A percentile compares a stretch with the other conserved stretches of the same genome.
Conservation (phyloP, 2,797 vertebrate genomes). For the Bovichtus variegatus region DNA sequence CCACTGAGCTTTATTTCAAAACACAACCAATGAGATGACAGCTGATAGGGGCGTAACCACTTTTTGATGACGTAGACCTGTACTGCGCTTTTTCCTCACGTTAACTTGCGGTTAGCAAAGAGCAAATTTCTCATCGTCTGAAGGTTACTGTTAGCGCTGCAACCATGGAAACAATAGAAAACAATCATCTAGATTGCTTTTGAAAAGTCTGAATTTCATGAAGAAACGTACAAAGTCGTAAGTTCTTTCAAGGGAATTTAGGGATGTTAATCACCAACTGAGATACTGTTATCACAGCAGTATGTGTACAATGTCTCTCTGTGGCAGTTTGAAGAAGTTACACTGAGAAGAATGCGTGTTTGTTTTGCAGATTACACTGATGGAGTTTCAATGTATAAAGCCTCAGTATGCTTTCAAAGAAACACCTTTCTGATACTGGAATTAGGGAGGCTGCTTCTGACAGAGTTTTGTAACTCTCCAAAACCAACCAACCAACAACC, state of each 20-base stretch:
- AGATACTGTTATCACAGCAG: background rate
- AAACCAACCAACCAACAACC: background rate
- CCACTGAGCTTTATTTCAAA: too few relatives aligned
- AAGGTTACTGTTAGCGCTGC: conserved; percentile 2
- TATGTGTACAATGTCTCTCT: background rate
- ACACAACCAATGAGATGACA: too few relatives aligned
- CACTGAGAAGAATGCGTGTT: background rate
- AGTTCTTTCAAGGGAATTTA: background rate
- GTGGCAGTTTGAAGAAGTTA: background rate
- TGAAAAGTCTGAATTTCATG: background rate
- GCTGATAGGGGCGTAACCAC: too few relatives aligned
- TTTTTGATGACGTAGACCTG: too few relatives aligned
- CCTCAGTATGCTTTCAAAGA: background rate
- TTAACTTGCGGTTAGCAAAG: too few relatives aligned
- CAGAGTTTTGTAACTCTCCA: background rate
- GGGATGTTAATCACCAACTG: background rate
- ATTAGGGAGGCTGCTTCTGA: too few relatives aligned
- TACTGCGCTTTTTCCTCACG: too few relatives aligned
- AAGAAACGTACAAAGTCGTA: background rate
- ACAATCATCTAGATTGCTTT: background rate
- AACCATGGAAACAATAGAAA: background rate
- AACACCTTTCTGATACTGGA: background rate
- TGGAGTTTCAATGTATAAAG: background rate
- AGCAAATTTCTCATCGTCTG: too few relatives aligned
- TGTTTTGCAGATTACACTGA: background rate